phyloP scores from a whole-genome alignment of 2,113 vertebrate genomes.

The Herpailurus yagouaroundi region DNA sequence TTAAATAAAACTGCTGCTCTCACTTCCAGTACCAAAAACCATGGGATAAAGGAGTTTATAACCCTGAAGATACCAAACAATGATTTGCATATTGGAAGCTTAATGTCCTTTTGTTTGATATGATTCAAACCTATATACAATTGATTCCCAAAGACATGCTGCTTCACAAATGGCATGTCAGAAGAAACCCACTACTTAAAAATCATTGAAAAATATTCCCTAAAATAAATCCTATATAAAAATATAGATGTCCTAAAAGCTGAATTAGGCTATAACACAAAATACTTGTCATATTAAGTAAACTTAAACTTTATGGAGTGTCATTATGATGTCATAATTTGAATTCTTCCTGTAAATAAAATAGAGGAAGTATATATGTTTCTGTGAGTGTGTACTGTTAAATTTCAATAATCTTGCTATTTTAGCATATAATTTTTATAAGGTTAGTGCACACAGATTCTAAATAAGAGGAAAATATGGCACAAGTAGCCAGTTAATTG shows the following conservation, averaged over 20 bases:
- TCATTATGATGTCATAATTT: not conserved
- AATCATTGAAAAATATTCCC: not conserved
- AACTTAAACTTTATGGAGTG: not conserved
- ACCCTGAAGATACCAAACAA: not conserved
- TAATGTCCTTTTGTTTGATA: not conserved
- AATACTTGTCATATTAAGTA: slow-evolving; percentile 35
- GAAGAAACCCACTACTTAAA: slow-evolving; percentile 67
- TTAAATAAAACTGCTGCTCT: not conserved
- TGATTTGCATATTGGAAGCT: not conserved
- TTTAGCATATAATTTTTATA: not conserved
- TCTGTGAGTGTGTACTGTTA: not conserved
- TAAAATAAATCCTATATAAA: slow-evolving; percentile 8
- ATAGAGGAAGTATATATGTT: not conserved
- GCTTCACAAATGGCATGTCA: slow-evolving; percentile 66
- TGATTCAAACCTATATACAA: slow-evolving; percentile 52
- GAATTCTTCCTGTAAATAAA: slow-evolving; percentile 51
- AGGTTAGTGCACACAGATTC: not conserved
- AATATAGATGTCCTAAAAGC: slow-evolving; percentile 43
- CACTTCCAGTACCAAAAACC: not conserved
- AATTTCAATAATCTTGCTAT: not conserved
- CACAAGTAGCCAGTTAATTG: not conserved
- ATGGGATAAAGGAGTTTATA: not conserved
- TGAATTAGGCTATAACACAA: not conserved
- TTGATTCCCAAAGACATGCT: slow-evolving; percentile 67
- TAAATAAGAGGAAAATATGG: not conserved